phyloP scores from a whole-genome alignment of 2,888 invertebrate species.

The Timema cristinae region DNA sequence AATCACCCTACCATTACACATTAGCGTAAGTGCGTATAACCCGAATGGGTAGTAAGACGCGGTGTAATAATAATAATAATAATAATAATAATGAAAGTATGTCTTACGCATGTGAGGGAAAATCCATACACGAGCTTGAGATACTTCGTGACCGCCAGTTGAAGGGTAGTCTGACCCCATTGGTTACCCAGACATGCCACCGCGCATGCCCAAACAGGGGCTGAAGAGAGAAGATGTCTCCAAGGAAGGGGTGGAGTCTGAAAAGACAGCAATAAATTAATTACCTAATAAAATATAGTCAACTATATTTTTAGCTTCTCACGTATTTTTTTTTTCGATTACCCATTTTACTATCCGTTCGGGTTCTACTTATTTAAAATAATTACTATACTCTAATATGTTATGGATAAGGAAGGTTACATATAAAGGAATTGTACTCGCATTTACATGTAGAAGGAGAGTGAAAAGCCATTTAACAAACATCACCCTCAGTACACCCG shows the following conservation, averaged over 20 bases:
- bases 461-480: too few species aligned
- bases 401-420: too few species aligned
- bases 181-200: slow-evolving; percentile 56
- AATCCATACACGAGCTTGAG: slow-evolving; percentile 56
- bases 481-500: too few species aligned
- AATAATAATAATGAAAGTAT: too few species aligned
- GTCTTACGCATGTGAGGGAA: slow-evolving; percentile 53
- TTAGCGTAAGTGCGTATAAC: too few species aligned
- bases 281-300: not conserved
- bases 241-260: slow-evolving; percentile 50
- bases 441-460: too few species aligned
- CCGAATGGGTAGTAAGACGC: too few species aligned
- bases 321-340: not conserved
- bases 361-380: too few species aligned
- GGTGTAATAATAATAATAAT: too few species aligned
- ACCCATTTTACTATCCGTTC: not conserved
- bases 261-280: not conserved
- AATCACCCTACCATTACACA: too few species aligned
- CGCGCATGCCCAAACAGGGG: slow-evolving; percentile 57
- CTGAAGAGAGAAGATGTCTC: slow-evolving; percentile 51
- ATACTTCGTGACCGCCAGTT: slow-evolving; percentile 56
- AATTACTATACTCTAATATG: too few species aligned
- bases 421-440: too few species aligned
- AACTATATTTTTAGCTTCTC: not conserved
- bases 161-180: slow-evolving; percentile 57